These are phyloP conservation scores for Leuciscus waleckii DNA, from an alignment of 2,797 vertebrate species.

Conservation along the genomic window DNA sequence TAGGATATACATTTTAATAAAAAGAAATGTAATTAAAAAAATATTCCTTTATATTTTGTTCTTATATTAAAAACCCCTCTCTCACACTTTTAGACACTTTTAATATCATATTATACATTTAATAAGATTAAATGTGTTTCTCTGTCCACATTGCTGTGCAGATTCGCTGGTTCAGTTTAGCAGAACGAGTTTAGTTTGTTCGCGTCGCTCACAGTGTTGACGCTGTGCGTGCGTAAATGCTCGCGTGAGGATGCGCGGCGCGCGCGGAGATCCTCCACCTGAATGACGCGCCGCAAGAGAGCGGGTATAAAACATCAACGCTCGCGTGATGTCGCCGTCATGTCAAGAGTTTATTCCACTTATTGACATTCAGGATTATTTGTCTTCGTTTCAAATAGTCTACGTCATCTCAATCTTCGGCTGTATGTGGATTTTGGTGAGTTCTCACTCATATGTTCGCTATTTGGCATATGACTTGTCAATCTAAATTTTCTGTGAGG, in stretches of 20 bases:
- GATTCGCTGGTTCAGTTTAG: background rate
- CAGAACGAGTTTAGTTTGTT: background rate
- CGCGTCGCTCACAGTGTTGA: background rate
- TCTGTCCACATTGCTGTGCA: background rate
- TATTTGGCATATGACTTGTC: background rate
- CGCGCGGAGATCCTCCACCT: conserved; percentile 58
- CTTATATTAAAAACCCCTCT: background rate
- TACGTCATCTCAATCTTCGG: background rate
- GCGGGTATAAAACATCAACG: conserved; percentile 57
- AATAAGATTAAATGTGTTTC: background rate
- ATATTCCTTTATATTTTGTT: background rate
- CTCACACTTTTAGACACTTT: background rate
- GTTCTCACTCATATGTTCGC: background rate
- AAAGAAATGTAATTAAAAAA: too few species aligned
- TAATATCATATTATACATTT: too few species aligned
- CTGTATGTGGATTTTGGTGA: conserved; percentile 20
- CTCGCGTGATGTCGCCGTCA: background rate
- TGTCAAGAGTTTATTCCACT: background rate
- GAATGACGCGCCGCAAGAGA: conserved; percentile 47
- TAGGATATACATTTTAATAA: too few species aligned
- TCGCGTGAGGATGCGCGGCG: conserved; percentile 39
- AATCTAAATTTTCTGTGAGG: background rate
- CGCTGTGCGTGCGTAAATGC: background rate
- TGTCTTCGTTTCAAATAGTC: background rate
- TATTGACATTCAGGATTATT: background rate